A percentile compares a stretch with the other conserved stretches of the same genome.
Evolutionary conservation across 2,113 vertebrate genomes (phyloP).

Genomic region (Fulmarus glacialis): DNA sequence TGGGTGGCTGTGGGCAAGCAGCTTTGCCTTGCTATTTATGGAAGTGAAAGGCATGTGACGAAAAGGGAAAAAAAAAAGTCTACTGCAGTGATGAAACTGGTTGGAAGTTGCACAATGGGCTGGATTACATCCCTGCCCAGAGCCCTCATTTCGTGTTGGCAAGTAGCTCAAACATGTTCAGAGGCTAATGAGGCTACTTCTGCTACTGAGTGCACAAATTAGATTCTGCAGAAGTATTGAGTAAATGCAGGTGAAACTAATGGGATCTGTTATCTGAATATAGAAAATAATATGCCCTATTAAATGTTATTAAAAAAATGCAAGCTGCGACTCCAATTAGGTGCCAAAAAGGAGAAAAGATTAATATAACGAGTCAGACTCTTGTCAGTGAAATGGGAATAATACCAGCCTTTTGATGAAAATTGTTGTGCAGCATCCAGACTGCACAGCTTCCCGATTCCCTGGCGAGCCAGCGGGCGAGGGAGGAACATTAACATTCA

Average conservation of each 20-base stretch:
- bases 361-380: background rate
- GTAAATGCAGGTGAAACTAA: constrained; percentile 43
- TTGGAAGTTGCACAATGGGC: constrained; percentile 22
- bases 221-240: constrained; percentile 30
- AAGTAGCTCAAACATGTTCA: background rate
- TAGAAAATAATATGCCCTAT: constrained; percentile 26
- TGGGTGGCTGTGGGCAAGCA: background rate
- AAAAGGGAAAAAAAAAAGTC: background rate
- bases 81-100: background rate
- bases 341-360: background rate
- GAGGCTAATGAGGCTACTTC: constrained; percentile 32
- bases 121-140: background rate
- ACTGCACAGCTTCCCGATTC: background rate
- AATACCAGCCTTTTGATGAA: background rate
- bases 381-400: background rate
- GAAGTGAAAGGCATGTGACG: constrained; percentile 22
- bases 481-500: background rate
- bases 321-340: background rate
- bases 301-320: constrained; percentile 4
- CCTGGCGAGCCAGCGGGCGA: background rate
- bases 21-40: constrained; percentile 33
- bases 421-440: background rate
- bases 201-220: constrained; percentile 13
- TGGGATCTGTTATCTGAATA: constrained; percentile 31
- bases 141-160: background rate